Evolutionary conservation across 2,888 invertebrate genomes (phyloP), one percentile per base, ranked within the genome.

Genomic region (Harpagoxenus sublaevis): DNA sequence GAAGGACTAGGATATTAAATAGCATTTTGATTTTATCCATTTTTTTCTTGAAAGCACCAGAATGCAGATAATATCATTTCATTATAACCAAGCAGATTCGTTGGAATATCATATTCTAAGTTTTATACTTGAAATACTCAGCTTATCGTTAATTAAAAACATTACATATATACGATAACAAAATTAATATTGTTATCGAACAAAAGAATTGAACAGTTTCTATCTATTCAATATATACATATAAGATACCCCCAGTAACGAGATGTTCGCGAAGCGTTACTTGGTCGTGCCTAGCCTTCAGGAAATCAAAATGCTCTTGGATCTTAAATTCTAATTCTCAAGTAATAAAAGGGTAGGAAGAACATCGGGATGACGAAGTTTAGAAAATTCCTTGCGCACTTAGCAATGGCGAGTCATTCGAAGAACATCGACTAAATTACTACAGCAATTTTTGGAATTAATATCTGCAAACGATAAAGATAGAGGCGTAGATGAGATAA

Each of bases 401-500:
- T 68, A 68, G 63, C 65, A 48, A 65, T 39, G 75, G 28, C 77
- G 66, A 66, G 77, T 78, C 66, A 78, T 78, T 66, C 28, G 68
- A 68, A 39, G 68, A 68, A 78, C 68, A 78, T 68, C 78, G 28
- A 31, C 68, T 68, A 68, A 78, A 78, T 68, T 78, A 68, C 78
- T 68, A 68, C 78, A 55, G 68, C 68, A 78, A 78, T 78, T 78
- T 78, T 78, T 55, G 12, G 39, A 78, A 78, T 78, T 68, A 78
- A 78, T 78, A 68, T 45, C 68, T 55, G 55, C 42, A n/a, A 78
- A 68, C 31, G 78, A 68, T 78, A 68, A 78, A 68, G 55, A 77
- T 51, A 28, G 28, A 53, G 68, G 42, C n/a, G n/a, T 12, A 55
- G 42, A 77, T 65, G 75, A 78, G 68, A 78, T 78, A 78, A 78